These are phyloP conservation scores for Halcyon senegalensis DNA, from an alignment of 2,113 vertebrate genomes.

Conservation along the genomic window DNA sequence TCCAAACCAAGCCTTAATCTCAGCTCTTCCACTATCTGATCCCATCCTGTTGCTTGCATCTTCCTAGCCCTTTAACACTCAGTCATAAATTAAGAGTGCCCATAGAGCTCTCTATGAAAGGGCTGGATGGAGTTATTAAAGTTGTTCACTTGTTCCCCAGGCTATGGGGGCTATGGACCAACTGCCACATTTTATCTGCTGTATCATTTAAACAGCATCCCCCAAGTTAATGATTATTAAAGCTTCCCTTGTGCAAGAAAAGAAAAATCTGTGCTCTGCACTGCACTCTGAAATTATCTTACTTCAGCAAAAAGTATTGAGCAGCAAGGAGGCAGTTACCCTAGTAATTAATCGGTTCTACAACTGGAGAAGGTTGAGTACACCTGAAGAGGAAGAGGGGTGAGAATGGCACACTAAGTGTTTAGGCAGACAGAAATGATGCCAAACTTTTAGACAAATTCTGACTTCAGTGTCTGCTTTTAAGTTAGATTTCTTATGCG, in stretches of 20 bases:
- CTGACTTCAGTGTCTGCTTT: background rate
- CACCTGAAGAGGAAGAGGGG: background rate
- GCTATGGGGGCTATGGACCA: too few relatives aligned
- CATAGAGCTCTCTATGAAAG: background rate
- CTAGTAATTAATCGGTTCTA: background rate
- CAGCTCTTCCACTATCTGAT: background rate
- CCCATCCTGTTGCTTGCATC: background rate
- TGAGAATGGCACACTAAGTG: accelerated
- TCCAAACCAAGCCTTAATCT: background rate
- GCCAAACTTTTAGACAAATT: background rate
- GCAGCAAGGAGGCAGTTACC: background rate
- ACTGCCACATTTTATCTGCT: background rate
- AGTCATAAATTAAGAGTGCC: background rate
- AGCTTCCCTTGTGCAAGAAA: background rate
- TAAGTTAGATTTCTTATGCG: background rate
- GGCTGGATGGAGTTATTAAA: background rate
- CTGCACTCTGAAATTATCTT: background rate
- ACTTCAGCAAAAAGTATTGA: background rate
- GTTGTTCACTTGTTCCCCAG: background rate
- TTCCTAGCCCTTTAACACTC: background rate
- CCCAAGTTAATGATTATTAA: background rate
- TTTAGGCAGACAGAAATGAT: background rate
- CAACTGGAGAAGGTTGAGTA: background rate
- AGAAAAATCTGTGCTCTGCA: background rate
- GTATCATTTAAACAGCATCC: background rate